A percentile compares a stretch with the other conserved stretches of the same genome.
Conservation (phyloP, 2,113 vertebrate species). For the Saguinus midas region DNA sequence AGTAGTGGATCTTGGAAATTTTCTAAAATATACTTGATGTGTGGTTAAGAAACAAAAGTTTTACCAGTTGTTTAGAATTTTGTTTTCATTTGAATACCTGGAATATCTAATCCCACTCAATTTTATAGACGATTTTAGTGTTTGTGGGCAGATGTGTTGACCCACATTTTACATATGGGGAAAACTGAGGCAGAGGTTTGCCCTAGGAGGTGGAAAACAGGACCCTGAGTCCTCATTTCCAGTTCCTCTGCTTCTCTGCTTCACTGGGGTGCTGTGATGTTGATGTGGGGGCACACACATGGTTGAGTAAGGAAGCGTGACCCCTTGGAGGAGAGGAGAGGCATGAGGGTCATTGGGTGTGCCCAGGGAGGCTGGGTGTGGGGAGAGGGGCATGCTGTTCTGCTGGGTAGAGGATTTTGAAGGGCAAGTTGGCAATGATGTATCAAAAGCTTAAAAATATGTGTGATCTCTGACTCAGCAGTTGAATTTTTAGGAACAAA, state of each 20-base stretch:
- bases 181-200: neutral
- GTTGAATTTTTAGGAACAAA: slow-evolving; percentile 29
- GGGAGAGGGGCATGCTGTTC: neutral
- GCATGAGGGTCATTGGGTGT: accelerated
- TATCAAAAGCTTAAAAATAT: neutral
- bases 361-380: neutral
- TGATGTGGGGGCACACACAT: neutral
- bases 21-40: neutral
- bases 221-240: neutral
- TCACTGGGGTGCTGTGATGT: accelerated
- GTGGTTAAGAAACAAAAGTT: neutral
- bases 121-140: neutral
- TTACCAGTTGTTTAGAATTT: neutral
- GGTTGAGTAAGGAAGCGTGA: accelerated
- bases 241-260: neutral
- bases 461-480: slow-evolving; percentile 24
- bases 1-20: neutral
- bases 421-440: neutral
- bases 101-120: neutral
- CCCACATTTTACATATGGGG: neutral
- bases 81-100: neutral
- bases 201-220: neutral
- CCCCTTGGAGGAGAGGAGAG: neutral
- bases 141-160: neutral
- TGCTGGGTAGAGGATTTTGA: neutral